A percentile compares a stretch with the other conserved stretches of the same genome.
These are phyloP conservation scores for Alaudala cheleensis DNA, from an alignment of 2,113 vertebrate species.

Conservation along the genomic window DNA sequence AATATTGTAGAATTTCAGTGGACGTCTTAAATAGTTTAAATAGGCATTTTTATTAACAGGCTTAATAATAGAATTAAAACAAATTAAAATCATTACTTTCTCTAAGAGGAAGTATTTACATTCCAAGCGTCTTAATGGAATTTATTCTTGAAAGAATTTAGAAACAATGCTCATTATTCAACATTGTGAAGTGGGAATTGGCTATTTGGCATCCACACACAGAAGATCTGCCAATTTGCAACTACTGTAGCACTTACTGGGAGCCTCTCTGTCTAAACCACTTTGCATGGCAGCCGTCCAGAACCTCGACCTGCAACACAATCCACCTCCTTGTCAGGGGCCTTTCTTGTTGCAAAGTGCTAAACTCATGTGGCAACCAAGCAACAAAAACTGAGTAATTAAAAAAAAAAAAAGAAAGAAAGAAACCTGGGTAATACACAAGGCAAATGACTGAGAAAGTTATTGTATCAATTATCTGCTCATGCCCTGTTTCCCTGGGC, in stretches of 20 bases:
- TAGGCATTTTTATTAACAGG: slow-evolving; percentile 72
- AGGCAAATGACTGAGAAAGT: not conserved
- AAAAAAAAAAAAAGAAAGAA: not conserved
- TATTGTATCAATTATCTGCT: not conserved
- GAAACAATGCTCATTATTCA: slow-evolving; percentile 37
- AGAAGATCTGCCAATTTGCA: slow-evolving; percentile 13
- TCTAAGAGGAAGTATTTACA: slow-evolving; percentile 40
- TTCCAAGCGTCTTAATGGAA: slow-evolving; percentile 21
- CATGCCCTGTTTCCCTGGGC: not conserved
- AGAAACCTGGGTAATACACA: not conserved
- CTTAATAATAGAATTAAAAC: slow-evolving; percentile 72
- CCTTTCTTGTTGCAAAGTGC: not conserved
- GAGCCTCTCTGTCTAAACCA: slow-evolving; percentile 35
- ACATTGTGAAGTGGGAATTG: not conserved
- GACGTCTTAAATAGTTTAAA: slow-evolving; percentile 64
- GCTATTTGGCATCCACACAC: not conserved
- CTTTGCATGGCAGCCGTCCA: not conserved
- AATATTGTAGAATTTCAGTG: slow-evolving; percentile 67
- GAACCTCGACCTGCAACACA: not conserved
- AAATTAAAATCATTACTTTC: slow-evolving; percentile 70
- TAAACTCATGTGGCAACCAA: not conserved
- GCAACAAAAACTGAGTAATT: not conserved
- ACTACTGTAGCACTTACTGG: not conserved
- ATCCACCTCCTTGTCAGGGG: not conserved
- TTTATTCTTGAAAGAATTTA: not conserved